phyloP scores from a whole-genome alignment of 2,888 invertebrate genomes.

The Drosophila subquinaria region DNA sequence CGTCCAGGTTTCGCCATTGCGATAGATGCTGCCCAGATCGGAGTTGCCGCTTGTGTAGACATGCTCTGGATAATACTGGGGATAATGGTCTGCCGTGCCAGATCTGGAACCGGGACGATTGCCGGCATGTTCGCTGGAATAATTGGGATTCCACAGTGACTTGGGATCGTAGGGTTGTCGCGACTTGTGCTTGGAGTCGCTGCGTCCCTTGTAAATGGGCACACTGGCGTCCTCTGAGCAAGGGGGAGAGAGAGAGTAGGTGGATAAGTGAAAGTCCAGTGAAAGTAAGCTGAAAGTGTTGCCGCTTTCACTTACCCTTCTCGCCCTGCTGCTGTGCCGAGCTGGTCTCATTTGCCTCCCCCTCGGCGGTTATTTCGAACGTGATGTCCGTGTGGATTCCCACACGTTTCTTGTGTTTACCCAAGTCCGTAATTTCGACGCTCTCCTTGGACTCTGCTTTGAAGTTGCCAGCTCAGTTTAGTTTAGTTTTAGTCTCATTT shows the following conservation, averaged over 20 bases:
- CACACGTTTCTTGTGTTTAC: conserved; percentile 84
- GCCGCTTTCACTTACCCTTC: conserved; percentile 71
- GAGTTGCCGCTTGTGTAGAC: conserved; percentile 71
- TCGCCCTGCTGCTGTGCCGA: conserved; percentile 81
- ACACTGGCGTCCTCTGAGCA: conserved; percentile 84
- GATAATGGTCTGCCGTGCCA: conserved; percentile 62
- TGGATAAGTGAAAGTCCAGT: not conserved
- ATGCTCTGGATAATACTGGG: conserved; percentile 77
- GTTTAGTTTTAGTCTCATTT: conserved; percentile 30
- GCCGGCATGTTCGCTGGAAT: conserved; percentile 73
- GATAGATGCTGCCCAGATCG: conserved; percentile 74
- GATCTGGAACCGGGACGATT: conserved; percentile 38
- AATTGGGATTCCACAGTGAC: conserved; percentile 83
- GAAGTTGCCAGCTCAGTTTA: conserved; percentile 1
- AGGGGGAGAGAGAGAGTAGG: not conserved
- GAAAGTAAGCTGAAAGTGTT: conserved; percentile 21
- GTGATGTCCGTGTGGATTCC: conserved; percentile 86
- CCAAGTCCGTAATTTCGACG: conserved; percentile 84
- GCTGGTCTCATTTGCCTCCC: conserved; percentile 82
- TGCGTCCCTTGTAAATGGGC: conserved; percentile 84
- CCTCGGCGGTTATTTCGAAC: conserved; percentile 84
- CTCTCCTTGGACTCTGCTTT: conserved; percentile 84
- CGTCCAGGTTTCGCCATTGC: conserved; percentile 83
- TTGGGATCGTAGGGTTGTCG: conserved; percentile 82
- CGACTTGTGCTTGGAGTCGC: conserved; percentile 71